Conservation (phyloP, 2,113 vertebrate species). For the Micronycteris hirsuta region DNA sequence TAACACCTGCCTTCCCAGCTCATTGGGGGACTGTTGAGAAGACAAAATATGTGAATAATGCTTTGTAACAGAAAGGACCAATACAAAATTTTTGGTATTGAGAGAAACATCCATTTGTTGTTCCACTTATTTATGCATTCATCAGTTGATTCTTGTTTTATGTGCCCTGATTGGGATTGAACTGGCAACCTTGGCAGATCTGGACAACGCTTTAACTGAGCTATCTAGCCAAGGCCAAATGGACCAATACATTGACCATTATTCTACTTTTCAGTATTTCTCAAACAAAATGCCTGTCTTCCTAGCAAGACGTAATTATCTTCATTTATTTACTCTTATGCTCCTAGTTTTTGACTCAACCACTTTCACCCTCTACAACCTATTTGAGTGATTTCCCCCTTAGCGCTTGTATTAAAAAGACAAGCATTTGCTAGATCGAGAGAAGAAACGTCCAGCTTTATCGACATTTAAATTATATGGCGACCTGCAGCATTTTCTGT, state of each 20-base stretch:
- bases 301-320: neutral
- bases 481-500: neutral
- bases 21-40: neutral
- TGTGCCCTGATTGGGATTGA: too few species aligned
- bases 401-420: neutral
- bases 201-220: too few species aligned
- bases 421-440: neutral
- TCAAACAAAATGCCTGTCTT: neutral
- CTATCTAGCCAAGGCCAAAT: too few species aligned
- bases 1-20: neutral
- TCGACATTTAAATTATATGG: neutral
- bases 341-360: neutral
- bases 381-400: neutral
- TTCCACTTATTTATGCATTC: too few species aligned
- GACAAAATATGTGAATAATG: neutral
- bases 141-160: too few species aligned
- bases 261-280: neutral
- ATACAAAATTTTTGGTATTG: neutral
- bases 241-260: neutral
- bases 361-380: neutral
- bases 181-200: too few species aligned
- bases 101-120: too few species aligned
- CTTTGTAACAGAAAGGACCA: neutral
- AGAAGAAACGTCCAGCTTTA: neutral
- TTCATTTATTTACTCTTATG: neutral